Conservation (phyloP, 2,797 vertebrate species). For the Leontopithecus rosalia region DNA sequence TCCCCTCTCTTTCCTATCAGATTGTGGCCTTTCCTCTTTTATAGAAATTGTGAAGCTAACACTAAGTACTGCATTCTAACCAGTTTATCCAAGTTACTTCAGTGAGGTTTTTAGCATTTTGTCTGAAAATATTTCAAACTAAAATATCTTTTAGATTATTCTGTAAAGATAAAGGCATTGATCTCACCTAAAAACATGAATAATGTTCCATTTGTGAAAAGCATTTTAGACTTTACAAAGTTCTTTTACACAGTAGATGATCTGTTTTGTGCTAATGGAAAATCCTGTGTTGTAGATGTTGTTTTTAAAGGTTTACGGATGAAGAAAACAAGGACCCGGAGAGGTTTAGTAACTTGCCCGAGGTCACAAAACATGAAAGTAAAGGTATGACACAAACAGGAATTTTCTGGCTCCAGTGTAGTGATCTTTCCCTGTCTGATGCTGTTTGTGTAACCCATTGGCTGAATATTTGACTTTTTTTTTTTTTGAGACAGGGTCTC, state of each 20-base stretch:
- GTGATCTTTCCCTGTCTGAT: neutral
- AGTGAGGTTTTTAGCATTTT: neutral
- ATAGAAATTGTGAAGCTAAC: neutral
- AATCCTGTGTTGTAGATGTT: neutral
- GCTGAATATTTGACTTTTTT: neutral
- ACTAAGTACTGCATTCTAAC: neutral
- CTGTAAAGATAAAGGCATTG: slow-evolving; percentile 21
- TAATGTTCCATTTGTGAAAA: neutral
- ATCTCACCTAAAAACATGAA: neutral
- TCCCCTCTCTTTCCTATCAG: neutral
- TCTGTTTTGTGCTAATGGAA: slow-evolving; percentile 20
- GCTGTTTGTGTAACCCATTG: neutral
- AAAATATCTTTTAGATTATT: slow-evolving; percentile 13
- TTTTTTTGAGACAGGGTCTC: neutral
- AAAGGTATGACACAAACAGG: neutral
- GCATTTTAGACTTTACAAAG: neutral
- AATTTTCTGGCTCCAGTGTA: neutral
- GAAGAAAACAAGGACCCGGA: neutral
- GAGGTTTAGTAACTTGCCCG: neutral
- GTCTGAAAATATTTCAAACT: slow-evolving; percentile 42
- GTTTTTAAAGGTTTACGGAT: neutral
- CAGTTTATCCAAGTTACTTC: neutral
- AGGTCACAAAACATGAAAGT: neutral
- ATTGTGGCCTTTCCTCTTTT: neutral
- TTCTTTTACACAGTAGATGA: neutral